Evolutionary conservation across 2,113 vertebrate genomes (phyloP), one percentile per base, ranked within the genome.

Genomic region (Psammodynastes pulverulentus): DNA sequence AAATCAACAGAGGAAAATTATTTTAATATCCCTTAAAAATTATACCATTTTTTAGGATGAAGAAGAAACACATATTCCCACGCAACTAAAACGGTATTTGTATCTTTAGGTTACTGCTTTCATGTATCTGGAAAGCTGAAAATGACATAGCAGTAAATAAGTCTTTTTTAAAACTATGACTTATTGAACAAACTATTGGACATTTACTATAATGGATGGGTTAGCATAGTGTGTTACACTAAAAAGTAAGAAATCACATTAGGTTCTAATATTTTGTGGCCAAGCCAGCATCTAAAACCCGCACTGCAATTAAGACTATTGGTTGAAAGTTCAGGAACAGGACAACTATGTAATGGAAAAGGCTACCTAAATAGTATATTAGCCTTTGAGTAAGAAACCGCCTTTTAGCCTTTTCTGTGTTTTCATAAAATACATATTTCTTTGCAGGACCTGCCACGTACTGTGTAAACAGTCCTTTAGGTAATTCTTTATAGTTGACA

Each of bases 401-500:
- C 53, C 51, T 89, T 92, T 89, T 92, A 92, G 87, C 52, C 91
- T 86, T 92, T 92, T 92, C 72, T 92, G 52, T 92, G 87, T 92
- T 89, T 92, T 92, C 72, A 89, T 49, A 92, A 45, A 92, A 89
- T 92, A 62, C 87, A 92, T 92, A 92, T 89, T 92, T 92, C 91
- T 92, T 89, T 92, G 91, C 72, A 72, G 72, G 87, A 92, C 91
- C 91, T 89, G 91, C 72, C 91, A 92, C 52, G 29, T 89, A 89
- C 72, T 58, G n/a, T 92, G 87, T 92, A 89, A 92, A 89, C 91
- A 92, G 67, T 89, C 87, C 72, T 92, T 92, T 92, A 88, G 87
- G 72, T 86, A 92, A 92, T 92, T 89, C 91, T 92, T 92, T 92
- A 92, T 72, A 92, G 52, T 72, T 92, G 91, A 92, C 91, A 92